A percentile compares a stretch with the other conserved stretches of the same genome.
Evolutionary conservation across 1,140 invertebrate species (phyloP).

Genomic region (Orius insidiosus): DNA sequence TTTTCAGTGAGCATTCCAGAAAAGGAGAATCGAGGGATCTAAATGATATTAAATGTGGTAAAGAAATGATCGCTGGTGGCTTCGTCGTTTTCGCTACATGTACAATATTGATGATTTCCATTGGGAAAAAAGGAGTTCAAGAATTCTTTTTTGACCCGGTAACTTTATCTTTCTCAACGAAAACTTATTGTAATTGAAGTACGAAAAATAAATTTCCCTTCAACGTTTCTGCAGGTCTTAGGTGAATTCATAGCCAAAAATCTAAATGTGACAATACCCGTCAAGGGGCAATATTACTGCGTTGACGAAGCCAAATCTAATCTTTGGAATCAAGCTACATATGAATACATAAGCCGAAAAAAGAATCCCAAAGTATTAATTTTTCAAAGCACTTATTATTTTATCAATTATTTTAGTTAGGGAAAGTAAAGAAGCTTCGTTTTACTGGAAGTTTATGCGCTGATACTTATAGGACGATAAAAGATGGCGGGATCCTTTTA

Average conservation of each 20-base stretch:
- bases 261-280: slow-evolving; percentile 2
- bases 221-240: background rate
- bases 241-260: slow-evolving; percentile 2
- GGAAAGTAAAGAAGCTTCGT: background rate
- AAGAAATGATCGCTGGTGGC: background rate
- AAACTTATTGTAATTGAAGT: background rate
- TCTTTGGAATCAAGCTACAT: background rate
- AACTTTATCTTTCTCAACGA: background rate
- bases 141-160: slow-evolving; percentile 2
- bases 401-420: slow-evolving; percentile 1
- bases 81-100: background rate
- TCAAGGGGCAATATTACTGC: slow-evolving; percentile 1
- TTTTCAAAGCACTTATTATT: background rate
- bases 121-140: background rate
- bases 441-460: background rate
- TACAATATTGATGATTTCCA: background rate
- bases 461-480: background rate
- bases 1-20: background rate
- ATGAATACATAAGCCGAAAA: background rate
- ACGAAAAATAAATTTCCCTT: background rate
- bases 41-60: background rate
- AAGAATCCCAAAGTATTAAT: slow-evolving; percentile 2
- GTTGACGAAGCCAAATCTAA: background rate
- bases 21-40: too few species aligned
- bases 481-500: background rate